Conservation (phyloP, 1,140 invertebrate genomes). For the Zaprionus ghesquierei region DNA sequence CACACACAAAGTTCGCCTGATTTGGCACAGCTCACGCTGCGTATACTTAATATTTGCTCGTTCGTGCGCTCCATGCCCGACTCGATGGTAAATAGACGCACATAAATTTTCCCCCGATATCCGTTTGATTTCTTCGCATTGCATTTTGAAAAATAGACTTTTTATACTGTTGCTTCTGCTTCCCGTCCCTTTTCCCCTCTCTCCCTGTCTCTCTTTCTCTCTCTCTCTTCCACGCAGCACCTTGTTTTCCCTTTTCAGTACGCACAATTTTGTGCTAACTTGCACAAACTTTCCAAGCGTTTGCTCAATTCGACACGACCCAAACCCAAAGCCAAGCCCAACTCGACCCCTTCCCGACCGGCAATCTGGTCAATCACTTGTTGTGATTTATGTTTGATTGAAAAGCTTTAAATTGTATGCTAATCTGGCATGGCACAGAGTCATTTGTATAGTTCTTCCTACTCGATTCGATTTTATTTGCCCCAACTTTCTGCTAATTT, state of each 20-base stretch:
- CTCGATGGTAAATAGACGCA: slow-evolving; percentile 75
- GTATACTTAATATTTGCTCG: slow-evolving; percentile 77
- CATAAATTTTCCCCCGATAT: slow-evolving; percentile 69
- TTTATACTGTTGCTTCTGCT: slow-evolving; percentile 57
- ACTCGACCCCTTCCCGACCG: no score
- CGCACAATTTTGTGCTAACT: slow-evolving; percentile 61
- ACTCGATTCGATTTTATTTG: slow-evolving; percentile 39
- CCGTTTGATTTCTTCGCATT: slow-evolving; percentile 61
- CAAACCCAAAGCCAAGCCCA: no score
- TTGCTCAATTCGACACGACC: background rate
- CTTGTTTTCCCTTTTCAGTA: slow-evolving; percentile 47
- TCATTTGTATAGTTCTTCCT: slow-evolving; percentile 47
- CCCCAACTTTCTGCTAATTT: slow-evolving; percentile 54
- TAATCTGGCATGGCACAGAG: slow-evolving; percentile 53
- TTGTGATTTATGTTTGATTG: slow-evolving; percentile 77
- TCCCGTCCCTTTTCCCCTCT: background rate
- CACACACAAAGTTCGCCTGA: slow-evolving; percentile 13
- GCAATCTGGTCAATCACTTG: slow-evolving; percentile 20
- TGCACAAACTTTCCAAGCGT: slow-evolving; percentile 19
- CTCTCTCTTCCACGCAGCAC: background rate
- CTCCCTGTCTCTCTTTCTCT: background rate
- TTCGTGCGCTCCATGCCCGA: slow-evolving; percentile 59
- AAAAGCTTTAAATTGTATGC: slow-evolving; percentile 73
- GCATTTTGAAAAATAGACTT: slow-evolving; percentile 75
- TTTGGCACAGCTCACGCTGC: slow-evolving; percentile 54